A percentile compares a stretch with the other conserved stretches of the same genome.
Evolutionary conservation across 2,113 vertebrate species (phyloP).

Genomic region (Heteronetta atricapilla): DNA sequence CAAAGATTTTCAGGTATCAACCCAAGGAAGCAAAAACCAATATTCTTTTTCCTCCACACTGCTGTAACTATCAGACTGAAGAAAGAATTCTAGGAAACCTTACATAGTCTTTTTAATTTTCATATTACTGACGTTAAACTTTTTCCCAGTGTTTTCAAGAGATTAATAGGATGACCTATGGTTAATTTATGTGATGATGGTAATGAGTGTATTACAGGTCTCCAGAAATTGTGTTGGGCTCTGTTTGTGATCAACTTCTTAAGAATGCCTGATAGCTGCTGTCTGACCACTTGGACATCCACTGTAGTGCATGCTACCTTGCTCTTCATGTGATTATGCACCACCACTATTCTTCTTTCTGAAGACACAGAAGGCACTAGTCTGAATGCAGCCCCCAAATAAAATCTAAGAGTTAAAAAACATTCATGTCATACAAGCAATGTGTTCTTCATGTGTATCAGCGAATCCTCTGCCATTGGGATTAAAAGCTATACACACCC

Average conservation of each 20-base stretch:
- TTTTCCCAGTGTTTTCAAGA: slow-evolving; percentile 80
- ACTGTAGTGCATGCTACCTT: slow-evolving; percentile 78
- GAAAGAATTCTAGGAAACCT: slow-evolving; percentile 83
- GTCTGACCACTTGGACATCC: slow-evolving; percentile 74
- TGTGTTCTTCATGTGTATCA: neutral
- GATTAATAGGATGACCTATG: slow-evolving; percentile 77
- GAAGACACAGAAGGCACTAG: neutral
- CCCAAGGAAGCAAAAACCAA: slow-evolving; percentile 77
- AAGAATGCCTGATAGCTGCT: slow-evolving; percentile 76
- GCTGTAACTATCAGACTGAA: slow-evolving; percentile 79
- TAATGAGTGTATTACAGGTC: slow-evolving; percentile 60
- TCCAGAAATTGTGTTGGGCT: slow-evolving; percentile 76
- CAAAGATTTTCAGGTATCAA: slow-evolving; percentile 73
- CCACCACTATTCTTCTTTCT: neutral
- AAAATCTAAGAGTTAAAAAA: neutral
- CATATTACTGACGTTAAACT: slow-evolving; percentile 70
- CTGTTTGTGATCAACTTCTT: slow-evolving; percentile 71
- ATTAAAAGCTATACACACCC: neutral
- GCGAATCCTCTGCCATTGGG: neutral
- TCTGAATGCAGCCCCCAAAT: neutral
- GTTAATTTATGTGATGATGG: slow-evolving; percentile 82
- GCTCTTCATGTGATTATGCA: slow-evolving; percentile 39
- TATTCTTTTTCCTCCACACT: slow-evolving; percentile 80
- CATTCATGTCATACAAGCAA: neutral
- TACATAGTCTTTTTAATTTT: slow-evolving; percentile 80